phyloP scores from a whole-genome alignment of 2,888 invertebrate genomes.

The Coecobrya sp. region DNA sequence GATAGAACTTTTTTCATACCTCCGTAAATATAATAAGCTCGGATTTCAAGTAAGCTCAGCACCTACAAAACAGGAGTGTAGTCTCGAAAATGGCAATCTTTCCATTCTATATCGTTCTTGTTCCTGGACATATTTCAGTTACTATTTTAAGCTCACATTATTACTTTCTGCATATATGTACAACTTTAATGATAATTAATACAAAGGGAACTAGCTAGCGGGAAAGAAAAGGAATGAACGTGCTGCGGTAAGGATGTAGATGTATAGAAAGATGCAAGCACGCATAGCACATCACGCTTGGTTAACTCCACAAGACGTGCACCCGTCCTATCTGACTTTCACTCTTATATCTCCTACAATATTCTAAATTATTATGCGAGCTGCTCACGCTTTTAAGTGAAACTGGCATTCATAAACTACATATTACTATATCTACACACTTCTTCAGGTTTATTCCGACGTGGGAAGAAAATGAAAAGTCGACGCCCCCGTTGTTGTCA shows the following conservation, averaged over 20 bases:
- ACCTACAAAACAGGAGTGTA: too few species aligned
- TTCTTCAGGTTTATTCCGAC: background rate
- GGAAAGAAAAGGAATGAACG: background rate
- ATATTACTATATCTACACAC: background rate
- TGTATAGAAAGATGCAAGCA: constrained; percentile 52
- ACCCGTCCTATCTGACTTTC: background rate
- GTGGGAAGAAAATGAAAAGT: constrained; percentile 54
- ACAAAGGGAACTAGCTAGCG: background rate
- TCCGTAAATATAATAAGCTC: too few species aligned
- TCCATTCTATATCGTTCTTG: too few species aligned
- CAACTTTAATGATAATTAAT: background rate
- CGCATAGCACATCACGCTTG: constrained; percentile 37
- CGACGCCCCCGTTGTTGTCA: constrained; percentile 56
- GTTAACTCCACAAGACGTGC: constrained; percentile 50
- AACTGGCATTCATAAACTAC: constrained; percentile 10
- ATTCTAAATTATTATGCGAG: background rate
- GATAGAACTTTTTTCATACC: too few species aligned
- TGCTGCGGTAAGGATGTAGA: background rate
- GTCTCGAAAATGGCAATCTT: too few species aligned
- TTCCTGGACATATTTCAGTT: too few species aligned
- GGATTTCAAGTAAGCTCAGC: too few species aligned
- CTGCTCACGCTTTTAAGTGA: background rate
- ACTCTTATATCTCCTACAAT: background rate
- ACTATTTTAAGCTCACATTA: too few species aligned
- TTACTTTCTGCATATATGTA: background rate